These are phyloP conservation scores for Habroteleia sp. DNA, from an alignment of 2,888 invertebrate genomes.

Conservation along the genomic window DNA sequence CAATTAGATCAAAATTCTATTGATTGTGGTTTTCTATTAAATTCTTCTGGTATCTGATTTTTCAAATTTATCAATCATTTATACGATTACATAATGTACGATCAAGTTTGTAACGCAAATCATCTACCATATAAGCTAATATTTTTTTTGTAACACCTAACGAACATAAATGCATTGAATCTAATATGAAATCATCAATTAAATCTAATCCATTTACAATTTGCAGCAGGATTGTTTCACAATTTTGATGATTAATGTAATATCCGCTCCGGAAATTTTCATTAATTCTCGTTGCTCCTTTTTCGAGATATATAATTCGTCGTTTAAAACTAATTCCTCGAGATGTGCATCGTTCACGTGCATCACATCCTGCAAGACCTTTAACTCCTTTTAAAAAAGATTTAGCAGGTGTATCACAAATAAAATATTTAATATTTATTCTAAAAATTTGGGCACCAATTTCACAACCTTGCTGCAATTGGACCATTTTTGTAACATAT, in stretches of 20 bases:
- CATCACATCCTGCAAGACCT: background rate
- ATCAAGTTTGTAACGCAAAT: conserved; percentile 11
- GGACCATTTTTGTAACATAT: background rate
- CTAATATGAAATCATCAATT: conserved; percentile 10
- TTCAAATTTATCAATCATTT: conserved; percentile 13
- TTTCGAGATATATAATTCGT: background rate
- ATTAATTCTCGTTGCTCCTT: background rate
- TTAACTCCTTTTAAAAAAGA: background rate
- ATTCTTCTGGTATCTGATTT: conserved; percentile 63
- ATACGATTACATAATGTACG: background rate
- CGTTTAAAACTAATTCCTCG: background rate
- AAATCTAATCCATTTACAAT: conserved; percentile 6
- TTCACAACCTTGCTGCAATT: background rate
- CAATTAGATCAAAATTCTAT: conserved; percentile 36
- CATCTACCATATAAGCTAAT: background rate
- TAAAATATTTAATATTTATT: conserved; percentile 1
- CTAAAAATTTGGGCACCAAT: background rate
- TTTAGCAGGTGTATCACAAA: conserved; percentile 10
- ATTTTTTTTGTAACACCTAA: conserved; percentile 8
- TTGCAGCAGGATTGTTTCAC: background rate
- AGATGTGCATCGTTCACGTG: conserved; percentile 7
- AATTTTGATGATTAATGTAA: background rate
- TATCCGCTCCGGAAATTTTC: conserved; percentile 1
- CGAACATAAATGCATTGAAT: conserved; percentile 21
- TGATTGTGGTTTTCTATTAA: conserved; percentile 63